Percentiles rank a stretch among this genome's conserved stretches.
Conservation (phyloP, 2,797 vertebrate species). For the Falco cherrug region DNA sequence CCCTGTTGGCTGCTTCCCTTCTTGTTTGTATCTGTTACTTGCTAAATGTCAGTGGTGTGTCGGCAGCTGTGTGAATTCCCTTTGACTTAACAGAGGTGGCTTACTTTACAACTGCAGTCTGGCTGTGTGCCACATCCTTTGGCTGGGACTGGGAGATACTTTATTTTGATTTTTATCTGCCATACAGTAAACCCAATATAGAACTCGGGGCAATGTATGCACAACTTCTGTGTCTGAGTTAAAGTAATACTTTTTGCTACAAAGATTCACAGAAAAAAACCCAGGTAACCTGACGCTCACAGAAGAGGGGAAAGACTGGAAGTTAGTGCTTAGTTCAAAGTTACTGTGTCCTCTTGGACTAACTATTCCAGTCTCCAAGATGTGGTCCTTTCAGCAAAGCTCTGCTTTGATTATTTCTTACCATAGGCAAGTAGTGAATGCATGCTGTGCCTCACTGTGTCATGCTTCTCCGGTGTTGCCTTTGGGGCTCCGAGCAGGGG, state of each 20-base stretch:
- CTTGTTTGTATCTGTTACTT: background rate
- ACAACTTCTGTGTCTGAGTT: background rate
- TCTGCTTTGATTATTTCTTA: background rate
- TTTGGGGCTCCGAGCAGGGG: background rate
- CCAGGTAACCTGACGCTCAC: background rate
- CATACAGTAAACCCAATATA: background rate
- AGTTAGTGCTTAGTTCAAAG: background rate
- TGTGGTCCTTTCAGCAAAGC: background rate
- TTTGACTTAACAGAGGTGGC: background rate
- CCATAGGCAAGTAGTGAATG: background rate
- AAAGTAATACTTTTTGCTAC: background rate
- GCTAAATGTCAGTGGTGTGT: background rate
- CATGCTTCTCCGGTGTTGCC: fast-evolving
- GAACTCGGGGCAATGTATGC: background rate
- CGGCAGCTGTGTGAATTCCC: background rate
- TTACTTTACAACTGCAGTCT: background rate
- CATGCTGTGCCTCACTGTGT: background rate
- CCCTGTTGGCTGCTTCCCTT: background rate
- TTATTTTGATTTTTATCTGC: background rate
- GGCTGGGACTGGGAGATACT: background rate
- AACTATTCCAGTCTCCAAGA: background rate
- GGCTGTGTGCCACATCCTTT: background rate
- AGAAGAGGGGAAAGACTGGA: background rate
- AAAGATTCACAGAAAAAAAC: background rate
- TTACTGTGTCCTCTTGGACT: background rate